Conservation (phyloP, 2,113 vertebrate genomes). For the Camarhynchus parvulus region DNA sequence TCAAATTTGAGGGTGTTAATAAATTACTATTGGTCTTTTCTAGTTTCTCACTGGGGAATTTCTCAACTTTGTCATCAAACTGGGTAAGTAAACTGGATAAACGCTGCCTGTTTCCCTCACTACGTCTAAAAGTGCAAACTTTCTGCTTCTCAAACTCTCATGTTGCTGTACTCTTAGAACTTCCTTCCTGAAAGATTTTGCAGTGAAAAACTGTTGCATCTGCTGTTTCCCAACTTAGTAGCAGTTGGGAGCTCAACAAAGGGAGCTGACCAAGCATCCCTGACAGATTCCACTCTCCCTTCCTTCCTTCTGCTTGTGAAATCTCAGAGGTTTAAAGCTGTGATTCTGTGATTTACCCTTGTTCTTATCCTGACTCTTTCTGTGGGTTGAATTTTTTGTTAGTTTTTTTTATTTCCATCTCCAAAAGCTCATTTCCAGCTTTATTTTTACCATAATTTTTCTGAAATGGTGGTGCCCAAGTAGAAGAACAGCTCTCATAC, state of each 20-base stretch:
- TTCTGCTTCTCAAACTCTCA: background rate
- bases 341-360: background rate
- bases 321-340: background rate
- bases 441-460: background rate
- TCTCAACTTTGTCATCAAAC: constrained; percentile 73
- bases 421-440: background rate
- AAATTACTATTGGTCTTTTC: constrained; percentile 40
- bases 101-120: background rate
- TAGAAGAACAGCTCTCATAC: background rate
- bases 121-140: background rate
- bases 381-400: background rate
- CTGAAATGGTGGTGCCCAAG: background rate
- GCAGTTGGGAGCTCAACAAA: background rate
- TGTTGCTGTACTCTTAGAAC: background rate
- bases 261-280: constrained; percentile 3
- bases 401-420: background rate
- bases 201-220: background rate
- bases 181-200: constrained; percentile 21
- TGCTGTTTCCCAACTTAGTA: background rate
- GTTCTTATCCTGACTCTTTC: background rate
- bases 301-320: background rate
- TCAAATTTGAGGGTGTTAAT: background rate
- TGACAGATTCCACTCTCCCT: background rate
- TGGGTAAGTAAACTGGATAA: constrained; percentile 70
- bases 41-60: constrained; percentile 78